A percentile compares a stretch with the other conserved stretches of the same genome.
These are phyloP conservation scores for Podarcis raffonei DNA, from an alignment of 2,113 vertebrate species.

Conservation along the genomic window DNA sequence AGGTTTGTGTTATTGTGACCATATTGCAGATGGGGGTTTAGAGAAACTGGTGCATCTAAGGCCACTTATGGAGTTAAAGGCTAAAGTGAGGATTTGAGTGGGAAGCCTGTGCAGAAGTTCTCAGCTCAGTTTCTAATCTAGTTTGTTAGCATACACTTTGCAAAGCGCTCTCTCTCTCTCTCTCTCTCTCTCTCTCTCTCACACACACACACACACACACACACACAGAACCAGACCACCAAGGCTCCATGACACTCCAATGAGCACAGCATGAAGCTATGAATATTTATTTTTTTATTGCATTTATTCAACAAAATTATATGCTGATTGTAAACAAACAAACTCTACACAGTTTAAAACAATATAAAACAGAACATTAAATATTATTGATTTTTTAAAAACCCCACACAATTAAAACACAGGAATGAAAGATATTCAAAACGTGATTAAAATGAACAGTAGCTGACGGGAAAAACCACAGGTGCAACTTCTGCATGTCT, in stretches of 20 bases:
- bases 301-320: no score
- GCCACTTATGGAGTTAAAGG: not conserved
- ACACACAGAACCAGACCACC: not conserved
- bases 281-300: not conserved
- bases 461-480: no score
- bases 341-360: no score
- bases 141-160: not conserved
- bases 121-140: not conserved
- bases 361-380: no score
- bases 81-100: not conserved
- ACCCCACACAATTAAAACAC: no score
- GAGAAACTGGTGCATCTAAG: not conserved
- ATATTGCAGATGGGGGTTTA: fast-evolving
- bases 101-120: not conserved
- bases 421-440: no score
- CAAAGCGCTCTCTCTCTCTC: not conserved
- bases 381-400: no score
- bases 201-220: not conserved
- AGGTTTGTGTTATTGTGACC: not conserved
- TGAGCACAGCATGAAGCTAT: not conserved
- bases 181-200: not conserved
- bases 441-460: no score
- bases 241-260: not conserved
- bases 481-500: no score
- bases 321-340: no score